Conservation (phyloP, 2,113 vertebrate species). For the Chinchilla lanigera region DNA sequence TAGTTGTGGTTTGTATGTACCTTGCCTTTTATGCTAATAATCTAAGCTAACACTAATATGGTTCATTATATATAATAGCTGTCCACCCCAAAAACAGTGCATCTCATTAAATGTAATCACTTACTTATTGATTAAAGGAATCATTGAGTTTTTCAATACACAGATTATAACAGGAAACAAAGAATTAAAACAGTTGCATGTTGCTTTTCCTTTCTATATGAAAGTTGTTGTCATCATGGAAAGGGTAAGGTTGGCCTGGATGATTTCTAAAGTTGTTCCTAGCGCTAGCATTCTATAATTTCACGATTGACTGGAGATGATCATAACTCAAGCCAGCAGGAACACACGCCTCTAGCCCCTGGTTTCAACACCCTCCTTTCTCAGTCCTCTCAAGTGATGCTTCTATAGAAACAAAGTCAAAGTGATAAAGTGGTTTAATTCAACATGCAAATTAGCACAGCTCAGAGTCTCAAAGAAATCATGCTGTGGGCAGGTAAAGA, state of each 20-base stretch:
- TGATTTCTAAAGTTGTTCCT: conserved; percentile 19
- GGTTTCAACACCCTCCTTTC: conserved; percentile 1
- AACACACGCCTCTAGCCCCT: conserved; percentile 11
- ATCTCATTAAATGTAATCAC: background rate
- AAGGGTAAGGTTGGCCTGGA: background rate
- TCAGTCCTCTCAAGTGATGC: conserved; percentile 21
- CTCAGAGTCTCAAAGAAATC: conserved; percentile 73
- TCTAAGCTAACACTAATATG: background rate
- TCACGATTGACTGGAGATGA: conserved; percentile 63
- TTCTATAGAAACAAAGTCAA: conserved; percentile 68
- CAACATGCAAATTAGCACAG: conserved; percentile 72
- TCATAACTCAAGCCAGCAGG: conserved; percentile 38
- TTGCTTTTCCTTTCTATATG: background rate
- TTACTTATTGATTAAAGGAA: background rate
- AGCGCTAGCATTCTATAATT: conserved; percentile 62
- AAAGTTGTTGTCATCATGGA: background rate
- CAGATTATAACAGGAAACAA: background rate
- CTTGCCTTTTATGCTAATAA: background rate
- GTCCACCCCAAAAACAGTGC: background rate
- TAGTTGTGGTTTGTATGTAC: background rate
- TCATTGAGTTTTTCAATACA: background rate
- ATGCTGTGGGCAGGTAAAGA: conserved; percentile 74
- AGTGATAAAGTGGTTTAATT: conserved; percentile 77
- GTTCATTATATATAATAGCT: background rate
- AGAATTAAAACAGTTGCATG: background rate